Percentiles rank a stretch among this genome's conserved stretches.
phyloP scores from a whole-genome alignment of 2,888 invertebrate species.

The Sussaba pulchella region DNA sequence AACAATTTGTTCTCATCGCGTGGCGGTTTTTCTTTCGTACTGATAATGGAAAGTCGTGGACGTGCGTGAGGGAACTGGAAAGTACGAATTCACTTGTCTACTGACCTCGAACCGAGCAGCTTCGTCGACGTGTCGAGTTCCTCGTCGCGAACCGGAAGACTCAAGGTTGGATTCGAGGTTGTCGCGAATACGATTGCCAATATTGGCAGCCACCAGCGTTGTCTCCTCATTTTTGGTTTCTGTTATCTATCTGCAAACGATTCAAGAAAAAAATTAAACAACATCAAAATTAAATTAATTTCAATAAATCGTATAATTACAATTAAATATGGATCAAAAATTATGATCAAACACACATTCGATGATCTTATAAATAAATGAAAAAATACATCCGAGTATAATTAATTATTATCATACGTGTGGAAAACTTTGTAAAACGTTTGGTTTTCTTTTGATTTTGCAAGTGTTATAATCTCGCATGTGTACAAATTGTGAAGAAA shows the following conservation, averaged over 20 bases:
- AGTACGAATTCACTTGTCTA: slow-evolving; percentile 10
- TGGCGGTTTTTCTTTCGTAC: no score
- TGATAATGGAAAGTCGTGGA: neutral
- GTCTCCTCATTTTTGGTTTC: slow-evolving; percentile 71
- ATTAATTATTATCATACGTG: neutral
- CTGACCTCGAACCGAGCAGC: slow-evolving; percentile 83
- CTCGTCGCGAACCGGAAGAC: slow-evolving; percentile 73
- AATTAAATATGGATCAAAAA: no score
- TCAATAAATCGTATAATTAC: no score
- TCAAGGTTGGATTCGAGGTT: slow-evolving; percentile 65
- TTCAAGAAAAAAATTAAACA: slow-evolving; percentile 9
- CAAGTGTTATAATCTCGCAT: no score
- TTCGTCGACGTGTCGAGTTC: slow-evolving; percentile 79
- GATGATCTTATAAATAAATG: neutral
- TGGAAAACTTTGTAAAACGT: no score
- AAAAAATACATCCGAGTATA: neutral
- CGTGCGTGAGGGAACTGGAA: slow-evolving; percentile 3
- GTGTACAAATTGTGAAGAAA: no score
- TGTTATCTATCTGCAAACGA: slow-evolving; percentile 49
- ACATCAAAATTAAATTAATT: slow-evolving; percentile 1
- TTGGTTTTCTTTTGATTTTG: no score
- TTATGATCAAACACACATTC: neutral
- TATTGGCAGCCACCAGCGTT: slow-evolving; percentile 73
- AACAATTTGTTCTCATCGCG: no score
- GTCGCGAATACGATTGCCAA: slow-evolving; percentile 70